phyloP scores from a whole-genome alignment of 2,113 vertebrate genomes.

The Seriola quinqueradiata region DNA sequence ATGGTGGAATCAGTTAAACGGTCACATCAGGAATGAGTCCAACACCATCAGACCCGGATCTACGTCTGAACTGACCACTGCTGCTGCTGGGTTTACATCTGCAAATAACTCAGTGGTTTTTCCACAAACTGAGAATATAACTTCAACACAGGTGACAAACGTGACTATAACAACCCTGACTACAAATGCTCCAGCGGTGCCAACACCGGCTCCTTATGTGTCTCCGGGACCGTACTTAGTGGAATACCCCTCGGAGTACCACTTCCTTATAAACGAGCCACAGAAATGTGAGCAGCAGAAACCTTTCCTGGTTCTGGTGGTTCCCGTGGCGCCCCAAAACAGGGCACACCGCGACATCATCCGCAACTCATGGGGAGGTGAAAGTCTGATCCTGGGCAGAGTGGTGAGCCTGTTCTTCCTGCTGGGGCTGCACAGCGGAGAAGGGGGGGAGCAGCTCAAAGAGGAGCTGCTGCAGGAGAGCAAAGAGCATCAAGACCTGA shows the following conservation, averaged over 20 bases:
- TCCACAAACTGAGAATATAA: too few species aligned
- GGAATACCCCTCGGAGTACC: conserved; percentile 77
- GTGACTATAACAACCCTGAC: fast-evolving
- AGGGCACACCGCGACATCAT: conserved; percentile 45
- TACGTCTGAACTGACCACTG: background rate
- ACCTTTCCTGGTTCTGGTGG: conserved; percentile 84
- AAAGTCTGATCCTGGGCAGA: conserved; percentile 62
- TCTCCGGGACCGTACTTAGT: conserved; percentile 64
- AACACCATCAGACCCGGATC: fast-evolving
- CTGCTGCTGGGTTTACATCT: background rate
- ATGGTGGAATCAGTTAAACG: background rate
- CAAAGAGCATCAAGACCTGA: conserved; percentile 73
- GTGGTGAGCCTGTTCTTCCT: conserved; percentile 78
- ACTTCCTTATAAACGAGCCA: conserved; percentile 77
- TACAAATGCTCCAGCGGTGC: fast-evolving
- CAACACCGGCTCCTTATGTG: background rate
- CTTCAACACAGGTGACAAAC: fast-evolving
- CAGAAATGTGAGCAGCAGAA: conserved; percentile 58
- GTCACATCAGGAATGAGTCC: fast-evolving
- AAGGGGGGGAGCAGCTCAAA: background rate
- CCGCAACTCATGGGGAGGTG: conserved; percentile 81
- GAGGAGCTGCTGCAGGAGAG: conserved; percentile 79
- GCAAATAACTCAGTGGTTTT: fast-evolving
- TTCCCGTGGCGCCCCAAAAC: conserved; percentile 76
- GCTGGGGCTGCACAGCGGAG: conserved; percentile 56